Base-by-base conservation (phyloP, 2,888 invertebrate genomes). In the Athetis lepigone region DNA sequence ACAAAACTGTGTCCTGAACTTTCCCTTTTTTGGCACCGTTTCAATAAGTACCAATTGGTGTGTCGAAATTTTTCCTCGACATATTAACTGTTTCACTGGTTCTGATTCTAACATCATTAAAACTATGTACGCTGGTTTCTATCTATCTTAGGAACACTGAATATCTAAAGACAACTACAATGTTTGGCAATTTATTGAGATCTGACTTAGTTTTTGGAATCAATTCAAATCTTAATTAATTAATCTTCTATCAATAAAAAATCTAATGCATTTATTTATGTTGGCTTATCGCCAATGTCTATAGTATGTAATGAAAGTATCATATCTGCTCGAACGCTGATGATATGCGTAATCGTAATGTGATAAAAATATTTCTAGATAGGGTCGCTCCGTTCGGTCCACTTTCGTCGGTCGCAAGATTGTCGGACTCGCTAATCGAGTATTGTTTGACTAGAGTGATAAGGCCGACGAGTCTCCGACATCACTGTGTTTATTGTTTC, bases 281-380 rank as follows among this genome's bases (percentile, higher is more conserved):
- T 66, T 78, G 78, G 78, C 71, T 62, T 64, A 69, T 65, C 57
- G 73, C 73, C 73, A 79, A 60, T 60, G 33, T 66, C 42, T 63
- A 52, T 50, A 37, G 27, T 59, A 43, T 42, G 47, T 49, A 70
- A 74, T 63, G 62, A 70, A 70, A 69, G 63, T 25, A 55, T 43
- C 42, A 56, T 61, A 70, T 57, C 42, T 50, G 51, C 46, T 18
- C 13, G 11, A 29, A 55, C 18, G 42, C 42, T 55, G 50, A 59
- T 62, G 54, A 68, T 79, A 71, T 57, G 45, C 51, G 25, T 66
- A 64, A 64, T 52, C 60, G n/a, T 64, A 46, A 57, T 49, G 45
- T 43, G 60, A 61, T 75, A 71, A 67, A 64, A 65, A 57, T 42
- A 47, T 51, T 56, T 43, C 29, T 39, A 55, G 52, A 58, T 70